Conservation (phyloP, 2,888 invertebrate species). For the Cosmia trapezina region DNA sequence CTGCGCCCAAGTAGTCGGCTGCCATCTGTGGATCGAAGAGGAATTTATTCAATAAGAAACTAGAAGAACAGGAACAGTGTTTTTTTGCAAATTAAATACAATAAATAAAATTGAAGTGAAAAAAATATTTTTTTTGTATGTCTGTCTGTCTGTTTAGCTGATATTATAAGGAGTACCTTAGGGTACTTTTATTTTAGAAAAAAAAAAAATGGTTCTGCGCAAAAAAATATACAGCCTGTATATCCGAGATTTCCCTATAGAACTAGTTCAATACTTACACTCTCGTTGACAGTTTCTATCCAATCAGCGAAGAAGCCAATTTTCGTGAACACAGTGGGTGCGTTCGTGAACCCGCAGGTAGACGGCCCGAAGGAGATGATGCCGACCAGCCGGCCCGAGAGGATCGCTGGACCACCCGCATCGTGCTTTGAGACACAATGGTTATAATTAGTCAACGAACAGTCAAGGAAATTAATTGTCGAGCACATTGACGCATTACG, state of each 20-base stretch:
- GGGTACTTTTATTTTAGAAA: no score
- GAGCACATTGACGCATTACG: neutral
- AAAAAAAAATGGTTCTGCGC: no score
- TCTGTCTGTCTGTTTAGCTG: no score
- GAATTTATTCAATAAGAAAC: neutral
- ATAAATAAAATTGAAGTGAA: no score
- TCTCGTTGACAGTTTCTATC: constrained; percentile 83
- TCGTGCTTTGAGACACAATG: constrained; percentile 76
- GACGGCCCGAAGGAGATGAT: constrained; percentile 85
- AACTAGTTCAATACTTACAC: constrained; percentile 69
- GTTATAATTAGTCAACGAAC: neutral
- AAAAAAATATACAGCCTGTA: no score
- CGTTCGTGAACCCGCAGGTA: constrained; percentile 81
- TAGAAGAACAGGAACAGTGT: no score
- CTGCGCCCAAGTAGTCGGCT: constrained; percentile 72
- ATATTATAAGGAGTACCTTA: no score
- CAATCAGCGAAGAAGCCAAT: constrained; percentile 84
- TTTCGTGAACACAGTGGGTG: constrained; percentile 85
- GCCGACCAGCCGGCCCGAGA: constrained; percentile 80
- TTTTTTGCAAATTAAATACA: no score
- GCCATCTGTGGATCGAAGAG: constrained; percentile 74
- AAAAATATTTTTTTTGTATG: no score
- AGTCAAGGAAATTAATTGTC: neutral
- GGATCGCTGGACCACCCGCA: constrained; percentile 84
- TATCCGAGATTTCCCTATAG: no score